Percentiles rank a stretch among this genome's conserved stretches.
These are phyloP conservation scores for Musca vetustissima DNA, from an alignment of 1,140 invertebrate species.

Conservation along the genomic window DNA sequence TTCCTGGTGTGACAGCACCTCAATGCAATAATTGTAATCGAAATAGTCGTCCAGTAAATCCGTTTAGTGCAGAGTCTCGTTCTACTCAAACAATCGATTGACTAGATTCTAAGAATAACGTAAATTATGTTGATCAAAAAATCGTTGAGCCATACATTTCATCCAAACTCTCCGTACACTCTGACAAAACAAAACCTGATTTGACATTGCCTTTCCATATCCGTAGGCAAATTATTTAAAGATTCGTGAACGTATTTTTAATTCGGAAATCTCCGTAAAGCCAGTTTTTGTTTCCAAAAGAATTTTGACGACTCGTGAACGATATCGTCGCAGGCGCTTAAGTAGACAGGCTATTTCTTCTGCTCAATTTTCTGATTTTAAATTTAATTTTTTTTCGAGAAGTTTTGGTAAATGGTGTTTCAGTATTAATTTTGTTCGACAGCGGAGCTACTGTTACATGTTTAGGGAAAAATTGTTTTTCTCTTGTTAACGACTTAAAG, in stretches of 20 bases:
- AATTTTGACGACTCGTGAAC: not conserved
- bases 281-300: not conserved
- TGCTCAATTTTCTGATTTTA: too few relatives aligned
- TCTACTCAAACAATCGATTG: not conserved
- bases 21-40: constrained; percentile 1
- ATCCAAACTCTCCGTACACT: not conserved
- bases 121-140: not conserved
- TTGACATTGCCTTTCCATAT: not conserved
- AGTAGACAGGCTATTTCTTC: too few relatives aligned
- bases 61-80: not conserved
- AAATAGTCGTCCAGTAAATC: not conserved
- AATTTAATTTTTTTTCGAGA: not conserved
- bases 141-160: not conserved
- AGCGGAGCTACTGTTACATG: constrained; percentile 12
- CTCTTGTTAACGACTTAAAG: not conserved
- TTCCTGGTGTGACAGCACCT: not conserved
- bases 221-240: not conserved
- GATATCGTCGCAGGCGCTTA: not conserved
- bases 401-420: not conserved
- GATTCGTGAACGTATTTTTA: not conserved
- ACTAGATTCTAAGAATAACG: not conserved
- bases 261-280: not conserved
- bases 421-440: constrained; percentile 8
- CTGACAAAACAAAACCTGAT: not conserved
- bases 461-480: constrained; percentile 1